Conservation (phyloP, 2,113 vertebrate genomes). For the Ranitomeya imitator region DNA sequence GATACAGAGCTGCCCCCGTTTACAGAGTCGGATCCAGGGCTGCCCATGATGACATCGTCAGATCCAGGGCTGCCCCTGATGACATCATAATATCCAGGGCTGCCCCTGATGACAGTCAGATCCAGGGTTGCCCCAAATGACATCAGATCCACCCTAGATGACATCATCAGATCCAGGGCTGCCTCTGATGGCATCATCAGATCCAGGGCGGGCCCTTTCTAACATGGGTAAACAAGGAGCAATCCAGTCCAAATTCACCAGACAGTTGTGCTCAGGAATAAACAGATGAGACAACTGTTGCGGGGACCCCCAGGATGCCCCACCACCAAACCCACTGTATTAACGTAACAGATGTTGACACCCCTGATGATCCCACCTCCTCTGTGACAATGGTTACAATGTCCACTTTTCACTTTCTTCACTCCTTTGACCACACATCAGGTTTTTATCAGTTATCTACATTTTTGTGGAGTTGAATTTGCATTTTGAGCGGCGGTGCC, state of each 20-base stretch:
- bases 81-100: too few species aligned
- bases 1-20: too few species aligned
- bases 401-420: background rate
- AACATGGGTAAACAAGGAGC: background rate
- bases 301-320: background rate
- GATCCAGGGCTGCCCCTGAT: too few species aligned
- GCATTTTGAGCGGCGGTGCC: background rate
- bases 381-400: too few species aligned
- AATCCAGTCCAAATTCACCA: background rate
- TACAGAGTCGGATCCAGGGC: too few species aligned
- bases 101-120: too few species aligned
- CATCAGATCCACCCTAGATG: too few species aligned
- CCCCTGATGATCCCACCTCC: too few species aligned
- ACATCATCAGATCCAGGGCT: too few species aligned
- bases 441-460: background rate
- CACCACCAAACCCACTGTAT: background rate
- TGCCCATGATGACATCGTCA: too few species aligned
- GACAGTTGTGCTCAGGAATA: background rate
- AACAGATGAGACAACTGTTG: background rate
- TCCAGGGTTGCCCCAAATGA: too few species aligned
- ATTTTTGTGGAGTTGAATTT: background rate
- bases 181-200: too few species aligned
- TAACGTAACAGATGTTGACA: background rate
- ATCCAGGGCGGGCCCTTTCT: background rate
- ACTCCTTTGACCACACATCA: background rate